Base-by-base conservation (phyloP, 2,113 vertebrate genomes). In the Tachysurus vachellii region DNA sequence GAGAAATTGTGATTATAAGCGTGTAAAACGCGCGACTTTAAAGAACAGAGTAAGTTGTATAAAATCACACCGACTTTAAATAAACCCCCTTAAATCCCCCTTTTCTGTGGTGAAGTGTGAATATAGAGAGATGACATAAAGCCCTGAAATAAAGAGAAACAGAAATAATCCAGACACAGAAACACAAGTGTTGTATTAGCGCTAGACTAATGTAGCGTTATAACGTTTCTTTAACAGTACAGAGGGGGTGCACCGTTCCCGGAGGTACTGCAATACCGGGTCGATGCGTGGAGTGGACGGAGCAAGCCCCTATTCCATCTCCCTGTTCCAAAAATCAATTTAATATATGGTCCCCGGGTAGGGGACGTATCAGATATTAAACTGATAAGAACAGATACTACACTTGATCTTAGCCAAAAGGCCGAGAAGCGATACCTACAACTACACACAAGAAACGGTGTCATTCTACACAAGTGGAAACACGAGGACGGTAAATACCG, bases 311-410 rank as follows among this genome's bases (percentile, higher is more conserved):
- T n/a, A 62, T 62, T 91, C 93, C 83, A 88, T 85, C 87, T 88
- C 87, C 87, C 83, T 28, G 77, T 0, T 88, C 83, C 87, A 88
- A 88, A 88, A 88, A 88, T 88, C 87, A 82, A 88, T 88, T 88
- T 88, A 88, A 88, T 85, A 88, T 88, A 85, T 81, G 64, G 61
- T 64, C 61, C 61, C 23, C 61, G 26, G 61, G 61, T 64, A 64
- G 61, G 61, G 61, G 82, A 94, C 92, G 91, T 94, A 94, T 95
- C 93, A 94, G 92, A 94, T 94, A 94, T 94, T 94, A 95, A 94
- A 94, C 94, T 95, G 93, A 95, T 94, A 94, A 94, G 92, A 95
- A 94, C 92, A 93, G 91, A 92, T 91, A 89, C 87, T 91, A 89
- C 87, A 91, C 89, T 88, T 92, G 91, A 93, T 92, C 92, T 93